phyloP scores from a whole-genome alignment of 1,140 invertebrate genomes.

The Drosophila tsacasi region DNA sequence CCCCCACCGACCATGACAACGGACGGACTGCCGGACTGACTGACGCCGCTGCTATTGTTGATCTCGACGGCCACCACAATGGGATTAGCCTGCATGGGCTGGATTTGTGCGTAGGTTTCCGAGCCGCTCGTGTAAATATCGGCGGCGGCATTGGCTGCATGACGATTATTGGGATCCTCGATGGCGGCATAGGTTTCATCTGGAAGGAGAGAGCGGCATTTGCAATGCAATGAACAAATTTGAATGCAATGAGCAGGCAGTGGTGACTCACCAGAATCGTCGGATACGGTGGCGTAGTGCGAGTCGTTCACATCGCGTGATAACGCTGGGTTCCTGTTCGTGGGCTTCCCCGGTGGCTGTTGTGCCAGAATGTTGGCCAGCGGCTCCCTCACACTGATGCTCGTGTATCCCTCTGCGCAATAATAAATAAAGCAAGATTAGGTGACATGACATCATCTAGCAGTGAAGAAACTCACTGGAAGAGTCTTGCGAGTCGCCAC shows the following conservation, averaged over 20 bases:
- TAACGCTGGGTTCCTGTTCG: conserved; percentile 84
- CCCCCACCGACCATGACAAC: neutral
- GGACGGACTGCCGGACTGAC: conserved; percentile 11
- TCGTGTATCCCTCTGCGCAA: conserved; percentile 93
- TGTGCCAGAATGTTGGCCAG: conserved; percentile 90
- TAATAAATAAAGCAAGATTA: neutral
- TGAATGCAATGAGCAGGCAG: neutral
- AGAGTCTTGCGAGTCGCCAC: conserved; percentile 94
- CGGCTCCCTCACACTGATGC: conserved; percentile 95
- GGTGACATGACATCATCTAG: neutral
- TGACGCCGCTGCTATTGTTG: conserved; percentile 71
- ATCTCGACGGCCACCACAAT: conserved; percentile 87
- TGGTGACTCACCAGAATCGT: conserved; percentile 90
- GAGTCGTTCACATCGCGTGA: conserved; percentile 86
- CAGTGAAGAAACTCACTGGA: conserved; percentile 87
- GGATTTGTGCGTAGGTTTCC: conserved; percentile 95
- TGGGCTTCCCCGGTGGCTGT: conserved; percentile 85
- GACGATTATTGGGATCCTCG: conserved; percentile 90
- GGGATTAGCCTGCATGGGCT: conserved; percentile 87
- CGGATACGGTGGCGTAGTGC: conserved; percentile 93
- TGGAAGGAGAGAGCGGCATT: conserved; percentile 51
- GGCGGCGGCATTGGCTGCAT: conserved; percentile 85
- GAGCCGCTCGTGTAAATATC: conserved; percentile 91
- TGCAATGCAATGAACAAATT: neutral
- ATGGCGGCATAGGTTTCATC: conserved; percentile 96